These are phyloP conservation scores for Periparus ater DNA, from an alignment of 2,797 vertebrate genomes.

Conservation along the genomic window DNA sequence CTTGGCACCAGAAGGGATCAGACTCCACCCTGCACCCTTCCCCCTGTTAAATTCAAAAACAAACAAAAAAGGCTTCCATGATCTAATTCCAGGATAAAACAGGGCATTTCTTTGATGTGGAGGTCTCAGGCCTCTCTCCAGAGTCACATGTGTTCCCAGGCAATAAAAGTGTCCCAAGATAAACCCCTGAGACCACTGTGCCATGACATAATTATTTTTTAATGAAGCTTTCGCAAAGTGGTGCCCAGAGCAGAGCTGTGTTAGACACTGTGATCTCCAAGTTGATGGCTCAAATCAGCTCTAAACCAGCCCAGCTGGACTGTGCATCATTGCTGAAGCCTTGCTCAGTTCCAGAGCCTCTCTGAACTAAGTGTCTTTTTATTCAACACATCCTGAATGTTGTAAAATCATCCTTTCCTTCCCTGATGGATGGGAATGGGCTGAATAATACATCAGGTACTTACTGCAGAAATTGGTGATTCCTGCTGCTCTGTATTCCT, in stretches of 20 bases:
- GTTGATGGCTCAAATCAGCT: not conserved
- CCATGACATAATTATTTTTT: not conserved
- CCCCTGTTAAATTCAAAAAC: not conserved
- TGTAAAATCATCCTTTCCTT: not conserved
- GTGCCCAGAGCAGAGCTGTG: not conserved
- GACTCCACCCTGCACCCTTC: not conserved
- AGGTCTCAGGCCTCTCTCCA: not conserved
- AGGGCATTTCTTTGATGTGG: not conserved
- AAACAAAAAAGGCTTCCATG: not conserved
- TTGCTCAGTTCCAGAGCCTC: not conserved
- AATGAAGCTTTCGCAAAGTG: not conserved
- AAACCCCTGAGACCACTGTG: not conserved
- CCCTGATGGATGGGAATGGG: not conserved
- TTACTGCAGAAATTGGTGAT: slow-evolving; percentile 98
- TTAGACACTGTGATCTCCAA: not conserved
- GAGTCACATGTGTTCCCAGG: not conserved
- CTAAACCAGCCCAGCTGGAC: not conserved
- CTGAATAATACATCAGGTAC: slow-evolving; percentile 67
- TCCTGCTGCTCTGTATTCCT: slow-evolving; percentile 93
- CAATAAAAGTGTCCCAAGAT: not conserved
- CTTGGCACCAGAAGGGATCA: not conserved
- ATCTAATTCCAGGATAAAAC: not conserved
- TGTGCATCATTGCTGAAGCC: not conserved
- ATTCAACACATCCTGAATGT: not conserved
- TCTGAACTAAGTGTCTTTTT: not conserved